Percentiles rank a stretch among this genome's conserved stretches.
Conservation (phyloP, 2,888 invertebrate genomes). For the Parapristionchus giblindavisi region DNA sequence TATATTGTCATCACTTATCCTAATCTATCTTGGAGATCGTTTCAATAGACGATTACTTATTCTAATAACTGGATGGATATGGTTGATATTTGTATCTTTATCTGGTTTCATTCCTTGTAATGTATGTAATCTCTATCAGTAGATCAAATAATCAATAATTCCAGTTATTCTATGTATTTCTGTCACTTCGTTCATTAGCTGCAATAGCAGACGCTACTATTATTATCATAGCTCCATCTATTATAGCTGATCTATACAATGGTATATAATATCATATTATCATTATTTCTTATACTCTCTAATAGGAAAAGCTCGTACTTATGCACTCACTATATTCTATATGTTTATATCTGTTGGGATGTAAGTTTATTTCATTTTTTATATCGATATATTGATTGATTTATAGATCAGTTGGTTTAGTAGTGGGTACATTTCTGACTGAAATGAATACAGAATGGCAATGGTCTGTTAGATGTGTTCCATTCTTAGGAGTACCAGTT, state of each 20-base stretch:
- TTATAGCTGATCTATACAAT: conserved; percentile 15
- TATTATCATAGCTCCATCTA: conserved; percentile 20
- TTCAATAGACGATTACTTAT: conserved; percentile 6
- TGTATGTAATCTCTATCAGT: not conserved
- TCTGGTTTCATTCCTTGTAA: conserved; percentile 9
- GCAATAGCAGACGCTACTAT: conserved; percentile 24
- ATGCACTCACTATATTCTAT: conserved; percentile 16
- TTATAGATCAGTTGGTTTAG: conserved; percentile 12
- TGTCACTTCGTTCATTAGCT: conserved; percentile 13
- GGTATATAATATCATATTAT: not conserved
- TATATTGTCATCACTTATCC: not conserved
- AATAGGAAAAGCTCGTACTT: not conserved
- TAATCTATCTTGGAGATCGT: conserved; percentile 18
- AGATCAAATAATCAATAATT: not conserved
- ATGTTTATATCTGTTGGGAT: conserved; percentile 29
- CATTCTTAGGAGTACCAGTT: conserved; percentile 5
- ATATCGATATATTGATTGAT: not conserved
- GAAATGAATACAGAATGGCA: conserved; percentile 1
- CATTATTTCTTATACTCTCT: not conserved
- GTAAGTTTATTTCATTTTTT: conserved; percentile 5
- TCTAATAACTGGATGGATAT: conserved; percentile 20
- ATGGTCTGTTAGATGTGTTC: conserved; percentile 1
- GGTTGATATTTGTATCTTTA: conserved; percentile 8
- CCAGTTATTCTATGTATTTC: not conserved
- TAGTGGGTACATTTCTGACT: not conserved